These are phyloP conservation scores for Parochlus steinenii DNA, from an alignment of 2,888 invertebrate genomes.

Conservation along the genomic window DNA sequence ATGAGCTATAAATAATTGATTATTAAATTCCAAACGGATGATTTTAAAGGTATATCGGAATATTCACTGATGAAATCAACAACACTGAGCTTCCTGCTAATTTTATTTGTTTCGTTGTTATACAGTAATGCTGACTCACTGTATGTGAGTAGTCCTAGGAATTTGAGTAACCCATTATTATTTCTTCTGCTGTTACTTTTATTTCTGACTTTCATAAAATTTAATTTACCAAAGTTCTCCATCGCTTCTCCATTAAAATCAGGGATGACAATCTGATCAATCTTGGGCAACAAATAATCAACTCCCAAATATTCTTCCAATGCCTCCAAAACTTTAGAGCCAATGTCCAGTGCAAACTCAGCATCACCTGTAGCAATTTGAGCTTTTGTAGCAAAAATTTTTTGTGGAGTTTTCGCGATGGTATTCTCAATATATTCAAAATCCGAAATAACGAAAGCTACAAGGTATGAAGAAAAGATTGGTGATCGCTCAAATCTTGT, in stretches of 20 bases:
- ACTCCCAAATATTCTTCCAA: constrained; percentile 56
- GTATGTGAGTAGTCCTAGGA: constrained; percentile 80
- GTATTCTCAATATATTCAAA: constrained; percentile 23
- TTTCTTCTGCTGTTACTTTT: too few relatives aligned
- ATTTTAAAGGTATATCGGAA: too few relatives aligned
- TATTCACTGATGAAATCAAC: too few relatives aligned
- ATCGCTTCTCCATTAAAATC: constrained; percentile 74
- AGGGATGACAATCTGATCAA: constrained; percentile 77
- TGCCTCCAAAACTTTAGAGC: constrained; percentile 48
- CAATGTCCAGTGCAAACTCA: constrained; percentile 53
- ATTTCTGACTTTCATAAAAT: too few relatives aligned
- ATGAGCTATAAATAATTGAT: constrained; percentile 38
- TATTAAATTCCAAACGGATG: too few relatives aligned
- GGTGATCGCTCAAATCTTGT: constrained; percentile 31
- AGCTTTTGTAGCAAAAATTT: constrained; percentile 24
- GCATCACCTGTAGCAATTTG: constrained; percentile 27
- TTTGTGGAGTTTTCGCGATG: constrained; percentile 17
- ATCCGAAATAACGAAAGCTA: constrained; percentile 59
- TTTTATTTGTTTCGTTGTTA: constrained; percentile 28
- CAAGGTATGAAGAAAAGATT: constrained; percentile 63
- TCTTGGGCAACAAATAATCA: constrained; percentile 57
- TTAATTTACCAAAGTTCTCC: too few relatives aligned
- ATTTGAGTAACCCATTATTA: too few relatives aligned
- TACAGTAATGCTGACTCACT: constrained; percentile 32
- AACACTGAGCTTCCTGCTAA: too few relatives aligned